These are phyloP conservation scores for Mormyrops attenuatus DNA, from an alignment of 2,797 vertebrate genomes.

Conservation along the genomic window DNA sequence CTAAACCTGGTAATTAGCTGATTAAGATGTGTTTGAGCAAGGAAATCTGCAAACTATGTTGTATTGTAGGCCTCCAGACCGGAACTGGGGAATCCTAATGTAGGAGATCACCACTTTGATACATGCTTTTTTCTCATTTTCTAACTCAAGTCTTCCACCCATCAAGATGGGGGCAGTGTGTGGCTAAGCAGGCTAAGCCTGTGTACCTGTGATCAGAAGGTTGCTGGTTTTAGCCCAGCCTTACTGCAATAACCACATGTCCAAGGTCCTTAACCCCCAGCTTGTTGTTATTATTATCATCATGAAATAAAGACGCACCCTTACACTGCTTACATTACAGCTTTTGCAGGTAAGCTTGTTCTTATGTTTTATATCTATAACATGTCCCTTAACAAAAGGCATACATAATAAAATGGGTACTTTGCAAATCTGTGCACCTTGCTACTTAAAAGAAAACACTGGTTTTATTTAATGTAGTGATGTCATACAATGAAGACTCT, in stretches of 20 bases:
- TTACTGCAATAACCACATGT: background rate
- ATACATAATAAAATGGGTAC: background rate
- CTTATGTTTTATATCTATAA: background rate
- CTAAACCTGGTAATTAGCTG: background rate
- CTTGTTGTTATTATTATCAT: background rate
- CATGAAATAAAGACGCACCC: background rate
- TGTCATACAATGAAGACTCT: background rate
- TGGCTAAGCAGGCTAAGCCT: background rate
- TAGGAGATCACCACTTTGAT: background rate
- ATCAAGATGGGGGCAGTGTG: background rate
- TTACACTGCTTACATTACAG: background rate
- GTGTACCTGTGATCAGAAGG: background rate
- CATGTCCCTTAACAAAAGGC: background rate
- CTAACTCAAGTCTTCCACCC: background rate
- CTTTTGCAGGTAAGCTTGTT: background rate
- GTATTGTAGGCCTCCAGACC: background rate
- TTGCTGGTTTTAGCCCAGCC: background rate
- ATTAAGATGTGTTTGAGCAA: background rate
- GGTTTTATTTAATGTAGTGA: background rate
- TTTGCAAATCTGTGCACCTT: background rate
- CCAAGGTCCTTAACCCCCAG: background rate
- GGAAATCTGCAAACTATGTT: background rate
- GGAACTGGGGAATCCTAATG: background rate
- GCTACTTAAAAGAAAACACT: background rate
- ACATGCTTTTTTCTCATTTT: background rate